These are phyloP conservation scores for Podarcis raffonei DNA, from an alignment of 2,113 vertebrate species.

Conservation along the genomic window DNA sequence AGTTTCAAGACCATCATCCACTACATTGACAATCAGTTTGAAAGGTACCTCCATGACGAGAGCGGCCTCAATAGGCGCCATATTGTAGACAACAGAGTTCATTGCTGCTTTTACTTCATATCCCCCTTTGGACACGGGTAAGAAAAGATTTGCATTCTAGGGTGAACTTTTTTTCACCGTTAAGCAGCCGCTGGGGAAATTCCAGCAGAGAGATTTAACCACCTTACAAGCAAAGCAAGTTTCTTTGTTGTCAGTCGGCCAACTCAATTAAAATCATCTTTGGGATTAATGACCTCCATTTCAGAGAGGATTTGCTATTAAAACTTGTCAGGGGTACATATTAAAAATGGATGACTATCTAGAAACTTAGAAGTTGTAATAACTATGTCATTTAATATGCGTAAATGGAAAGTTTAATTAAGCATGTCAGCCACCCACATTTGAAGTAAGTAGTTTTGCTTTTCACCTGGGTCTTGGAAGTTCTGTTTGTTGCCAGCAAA, in stretches of 20 bases:
- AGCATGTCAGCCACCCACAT: background rate
- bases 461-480: background rate
- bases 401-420: conserved; percentile 7
- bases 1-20: conserved; percentile 93
- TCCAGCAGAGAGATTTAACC: background rate
- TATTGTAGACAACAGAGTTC: conserved; percentile 89
- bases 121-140: conserved; percentile 92
- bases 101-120: conserved; percentile 94
- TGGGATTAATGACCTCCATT: conserved; percentile 25
- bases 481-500: background rate
- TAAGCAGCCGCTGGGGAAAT: background rate
- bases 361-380: conserved; percentile 11
- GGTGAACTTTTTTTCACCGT: background rate
- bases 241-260: background rate
- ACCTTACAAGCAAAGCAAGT: conserved; percentile 5
- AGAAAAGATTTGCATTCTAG: conserved; percentile 18
- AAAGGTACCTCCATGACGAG: conserved; percentile 88
- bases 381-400: background rate
- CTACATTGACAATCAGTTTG: conserved; percentile 89
- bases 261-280: conserved; percentile 37
- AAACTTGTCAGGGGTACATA: conserved; percentile 5
- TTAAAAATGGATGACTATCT: conserved; percentile 1
- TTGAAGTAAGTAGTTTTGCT: background rate
- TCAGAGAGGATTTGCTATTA: conserved; percentile 17
- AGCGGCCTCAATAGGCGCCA: conserved; percentile 88